Evolutionary conservation across 2,113 vertebrate species (phyloP).

Genomic region (Leucopsar rothschildi): DNA sequence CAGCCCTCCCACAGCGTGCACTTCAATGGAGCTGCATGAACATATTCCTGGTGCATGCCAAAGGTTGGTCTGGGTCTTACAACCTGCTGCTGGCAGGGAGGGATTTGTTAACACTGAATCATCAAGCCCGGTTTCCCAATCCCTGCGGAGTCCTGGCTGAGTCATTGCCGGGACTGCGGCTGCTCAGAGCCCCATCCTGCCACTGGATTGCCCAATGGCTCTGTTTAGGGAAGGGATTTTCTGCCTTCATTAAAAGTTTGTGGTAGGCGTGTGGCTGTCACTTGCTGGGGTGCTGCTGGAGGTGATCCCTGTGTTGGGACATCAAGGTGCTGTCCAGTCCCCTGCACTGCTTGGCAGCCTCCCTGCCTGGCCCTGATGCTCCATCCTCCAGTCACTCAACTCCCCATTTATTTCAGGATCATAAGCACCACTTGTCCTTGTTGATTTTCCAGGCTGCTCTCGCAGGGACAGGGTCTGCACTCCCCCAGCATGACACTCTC

Average conservation of each 20-base stretch:
- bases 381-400: not conserved
- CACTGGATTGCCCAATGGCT: not conserved
- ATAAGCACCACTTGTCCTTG: not conserved
- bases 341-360: not conserved
- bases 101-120: not conserved
- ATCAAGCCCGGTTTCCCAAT: not conserved
- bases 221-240: not conserved
- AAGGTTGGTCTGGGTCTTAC: not conserved
- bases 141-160: not conserved
- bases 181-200: not conserved
- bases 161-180: not conserved
- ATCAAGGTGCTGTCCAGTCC: fast-evolving
- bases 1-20: not conserved
- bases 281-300: not conserved
- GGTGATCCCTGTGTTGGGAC: not conserved
- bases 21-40: not conserved
- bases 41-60: not conserved
- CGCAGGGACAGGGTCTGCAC: fast-evolving
- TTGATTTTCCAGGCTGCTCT: not conserved
- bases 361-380: not conserved
- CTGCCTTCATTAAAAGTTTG: not conserved
- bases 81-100: not conserved
- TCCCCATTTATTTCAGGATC: not conserved
- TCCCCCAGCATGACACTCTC: not conserved
- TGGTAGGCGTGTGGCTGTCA: not conserved